A percentile compares a stretch with the other conserved stretches of the same genome.
Conservation (phyloP, 2,888 invertebrate species). For the Diachrysia chrysitis region DNA sequence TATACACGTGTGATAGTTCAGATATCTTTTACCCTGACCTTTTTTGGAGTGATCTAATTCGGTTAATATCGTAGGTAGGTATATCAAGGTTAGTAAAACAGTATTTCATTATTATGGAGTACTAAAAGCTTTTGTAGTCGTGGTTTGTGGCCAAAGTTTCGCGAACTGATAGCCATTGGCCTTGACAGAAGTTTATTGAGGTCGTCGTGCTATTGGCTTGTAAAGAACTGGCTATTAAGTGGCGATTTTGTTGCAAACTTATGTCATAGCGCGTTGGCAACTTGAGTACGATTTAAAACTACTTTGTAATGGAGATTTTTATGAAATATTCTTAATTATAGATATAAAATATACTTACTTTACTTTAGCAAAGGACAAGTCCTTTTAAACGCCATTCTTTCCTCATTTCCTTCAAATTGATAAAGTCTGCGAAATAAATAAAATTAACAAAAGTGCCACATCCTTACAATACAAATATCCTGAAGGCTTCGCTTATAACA, state of each 20-base stretch:
- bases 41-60: background rate
- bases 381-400: too few relatives aligned
- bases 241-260: background rate
- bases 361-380: too few relatives aligned
- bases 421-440: too few relatives aligned
- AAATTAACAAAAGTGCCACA: too few relatives aligned
- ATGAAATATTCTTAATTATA: background rate
- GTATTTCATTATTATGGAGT: constrained; percentile 1
- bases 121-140: background rate
- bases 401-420: too few relatives aligned
- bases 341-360: too few relatives aligned
- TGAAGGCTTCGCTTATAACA: background rate
- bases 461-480: too few relatives aligned
- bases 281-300: background rate
- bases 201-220: constrained; percentile 6
- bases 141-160: constrained; percentile 17
- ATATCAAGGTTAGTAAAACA: background rate
- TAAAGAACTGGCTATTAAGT: constrained; percentile 9
- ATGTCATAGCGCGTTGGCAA: background rate
- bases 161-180: constrained; percentile 4
- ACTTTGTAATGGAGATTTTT: background rate
- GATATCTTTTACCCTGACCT: background rate
- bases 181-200: constrained; percentile 17
- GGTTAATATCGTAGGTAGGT: too few relatives aligned
- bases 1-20: background rate